Percentiles rank a stretch among this genome's conserved stretches.
Evolutionary conservation across 1,140 invertebrate genomes (phyloP).

Genomic region (Drosophila melanica): DNA sequence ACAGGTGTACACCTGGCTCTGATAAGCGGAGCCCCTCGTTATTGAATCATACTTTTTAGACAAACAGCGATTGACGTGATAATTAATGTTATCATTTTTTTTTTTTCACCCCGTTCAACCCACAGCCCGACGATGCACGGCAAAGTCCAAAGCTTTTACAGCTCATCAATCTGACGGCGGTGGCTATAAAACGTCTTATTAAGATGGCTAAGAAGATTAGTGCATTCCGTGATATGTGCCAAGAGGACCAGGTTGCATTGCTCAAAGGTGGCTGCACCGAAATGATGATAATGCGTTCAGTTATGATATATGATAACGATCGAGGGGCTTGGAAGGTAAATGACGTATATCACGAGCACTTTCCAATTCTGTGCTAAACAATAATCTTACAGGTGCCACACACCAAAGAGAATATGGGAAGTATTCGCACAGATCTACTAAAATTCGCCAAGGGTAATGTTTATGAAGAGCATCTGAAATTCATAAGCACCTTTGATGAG

Average conservation of each 20-base stretch:
- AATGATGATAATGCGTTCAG: slow-evolving; percentile 95
- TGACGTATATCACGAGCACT: background rate
- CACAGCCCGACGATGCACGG: slow-evolving; percentile 86
- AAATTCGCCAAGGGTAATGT: slow-evolving; percentile 94
- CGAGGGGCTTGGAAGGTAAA: slow-evolving; percentile 92
- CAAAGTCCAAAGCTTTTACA: slow-evolving; percentile 91
- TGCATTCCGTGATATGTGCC: slow-evolving; percentile 94
- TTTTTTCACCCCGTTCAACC: slow-evolving; percentile 41
- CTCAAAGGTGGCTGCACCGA: slow-evolving; percentile 90
- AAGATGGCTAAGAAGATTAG: slow-evolving; percentile 96
- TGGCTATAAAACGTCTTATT: slow-evolving; percentile 94
- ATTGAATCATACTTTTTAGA: slow-evolving; percentile 49
- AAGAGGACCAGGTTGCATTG: slow-evolving; percentile 95
- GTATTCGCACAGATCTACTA: slow-evolving; percentile 92
- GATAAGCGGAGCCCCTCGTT: slow-evolving; percentile 50
- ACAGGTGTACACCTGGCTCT: slow-evolving; percentile 57
- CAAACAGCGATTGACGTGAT: slow-evolving; percentile 37
- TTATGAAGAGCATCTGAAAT: slow-evolving; percentile 92
- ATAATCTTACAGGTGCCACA: slow-evolving; percentile 87
- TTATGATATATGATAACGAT: slow-evolving; percentile 93
- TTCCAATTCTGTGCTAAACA: background rate
- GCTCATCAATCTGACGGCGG: slow-evolving; percentile 95
- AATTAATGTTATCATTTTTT: slow-evolving; percentile 14
- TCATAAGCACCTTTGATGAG: slow-evolving; percentile 91
- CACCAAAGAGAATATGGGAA: slow-evolving; percentile 88